Conservation (phyloP, 2,113 vertebrate genomes). For the Petaurus breviceps region DNA sequence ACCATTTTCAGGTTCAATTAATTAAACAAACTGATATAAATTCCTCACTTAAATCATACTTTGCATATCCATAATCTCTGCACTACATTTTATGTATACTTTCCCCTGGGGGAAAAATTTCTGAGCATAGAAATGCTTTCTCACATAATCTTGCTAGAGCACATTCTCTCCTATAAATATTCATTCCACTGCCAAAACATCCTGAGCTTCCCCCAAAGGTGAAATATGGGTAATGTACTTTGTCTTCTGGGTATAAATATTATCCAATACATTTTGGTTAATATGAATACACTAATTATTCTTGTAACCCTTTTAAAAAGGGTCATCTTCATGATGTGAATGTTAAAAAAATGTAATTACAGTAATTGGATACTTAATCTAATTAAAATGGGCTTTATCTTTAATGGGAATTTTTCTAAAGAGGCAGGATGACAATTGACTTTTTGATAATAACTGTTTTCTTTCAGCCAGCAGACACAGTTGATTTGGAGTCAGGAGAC, state of each 20-base stretch:
- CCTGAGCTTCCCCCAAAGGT: conserved; percentile 89
- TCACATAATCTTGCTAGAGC: conserved; percentile 89
- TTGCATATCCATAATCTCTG: conserved; percentile 88
- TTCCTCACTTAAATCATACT: conserved; percentile 79
- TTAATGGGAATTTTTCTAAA: conserved; percentile 90
- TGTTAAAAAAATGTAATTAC: conserved; percentile 90
- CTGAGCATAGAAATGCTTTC: conserved; percentile 87
- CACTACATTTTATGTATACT: conserved; percentile 86
- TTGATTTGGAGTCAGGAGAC: conserved; percentile 73
- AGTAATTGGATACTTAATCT: conserved; percentile 92
- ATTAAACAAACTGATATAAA: conserved; percentile 88
- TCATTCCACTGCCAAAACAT: conserved; percentile 89
- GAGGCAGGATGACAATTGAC: conserved; percentile 88
- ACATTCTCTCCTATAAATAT: conserved; percentile 88
- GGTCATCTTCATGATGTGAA: conserved; percentile 90
- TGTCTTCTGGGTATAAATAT: conserved; percentile 90
- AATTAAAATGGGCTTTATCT: conserved; percentile 92
- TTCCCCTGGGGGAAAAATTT: conserved; percentile 89
- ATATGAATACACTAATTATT: conserved; percentile 92
- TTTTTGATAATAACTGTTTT: conserved; percentile 88
- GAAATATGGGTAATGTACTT: conserved; percentile 88
- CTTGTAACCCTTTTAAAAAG: conserved; percentile 89
- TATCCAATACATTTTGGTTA: conserved; percentile 90
- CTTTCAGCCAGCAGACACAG: conserved; percentile 83
- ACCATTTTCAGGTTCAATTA: conserved; percentile 82